Evolutionary conservation across 2,113 vertebrate genomes (phyloP).

Genomic region (Lepus americanus): DNA sequence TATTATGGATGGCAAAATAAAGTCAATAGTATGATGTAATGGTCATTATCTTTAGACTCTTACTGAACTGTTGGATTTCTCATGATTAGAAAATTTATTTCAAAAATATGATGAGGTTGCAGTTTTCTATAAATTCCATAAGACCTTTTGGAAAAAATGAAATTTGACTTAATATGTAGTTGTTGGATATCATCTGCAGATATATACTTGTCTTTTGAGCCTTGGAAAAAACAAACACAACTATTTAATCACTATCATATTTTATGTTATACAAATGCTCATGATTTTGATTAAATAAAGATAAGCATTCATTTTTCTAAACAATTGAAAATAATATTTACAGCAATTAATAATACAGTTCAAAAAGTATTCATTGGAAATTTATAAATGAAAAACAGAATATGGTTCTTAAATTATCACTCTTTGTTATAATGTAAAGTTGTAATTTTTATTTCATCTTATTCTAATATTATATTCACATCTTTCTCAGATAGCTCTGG

Average conservation of each 20-base stretch:
- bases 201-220: background rate
- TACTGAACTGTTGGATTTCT: background rate
- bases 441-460: background rate
- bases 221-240: background rate
- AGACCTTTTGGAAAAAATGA: background rate
- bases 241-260: background rate
- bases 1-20: constrained; percentile 11
- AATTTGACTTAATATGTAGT: background rate
- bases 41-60: background rate
- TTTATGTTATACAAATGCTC: background rate
- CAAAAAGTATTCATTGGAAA: background rate
- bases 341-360: background rate
- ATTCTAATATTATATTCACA: background rate
- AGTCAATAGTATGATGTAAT: background rate
- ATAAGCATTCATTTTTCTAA: background rate
- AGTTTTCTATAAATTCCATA: background rate
- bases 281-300: background rate
- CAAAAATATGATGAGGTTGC: background rate
- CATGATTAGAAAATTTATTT: background rate
- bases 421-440: background rate
- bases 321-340: background rate
- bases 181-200: background rate
- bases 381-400: background rate
- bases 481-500: background rate
- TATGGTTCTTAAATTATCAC: background rate